Evolutionary conservation across 1,140 invertebrate genomes (phyloP).

Genomic region (Colletes latitarsis): DNA sequence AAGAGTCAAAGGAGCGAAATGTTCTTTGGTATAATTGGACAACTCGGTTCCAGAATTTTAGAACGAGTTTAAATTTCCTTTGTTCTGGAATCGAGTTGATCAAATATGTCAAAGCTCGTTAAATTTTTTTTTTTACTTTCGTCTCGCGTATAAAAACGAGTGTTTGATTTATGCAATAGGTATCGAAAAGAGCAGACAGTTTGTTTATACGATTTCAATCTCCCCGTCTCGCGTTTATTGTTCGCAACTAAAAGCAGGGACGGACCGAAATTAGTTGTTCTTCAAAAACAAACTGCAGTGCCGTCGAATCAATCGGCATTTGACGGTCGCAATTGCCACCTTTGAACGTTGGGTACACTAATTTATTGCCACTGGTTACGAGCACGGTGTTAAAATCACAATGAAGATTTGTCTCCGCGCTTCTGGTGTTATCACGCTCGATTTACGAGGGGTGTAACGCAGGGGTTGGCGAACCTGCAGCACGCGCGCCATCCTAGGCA

Average conservation of each 20-base stretch:
- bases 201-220: neutral
- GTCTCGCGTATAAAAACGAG: too few species aligned
- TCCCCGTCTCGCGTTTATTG: neutral
- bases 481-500: too few species aligned
- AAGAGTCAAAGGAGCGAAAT: too few species aligned
- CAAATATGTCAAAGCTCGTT: too few species aligned
- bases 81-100: too few species aligned
- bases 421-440: slow-evolving; percentile 11
- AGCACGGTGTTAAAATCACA: slow-evolving; percentile 36
- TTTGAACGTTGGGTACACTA: slow-evolving; percentile 24
- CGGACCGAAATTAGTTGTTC: slow-evolving; percentile 41
- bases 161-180: too few species aligned
- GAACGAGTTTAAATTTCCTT: too few species aligned
- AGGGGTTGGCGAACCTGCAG: too few species aligned
- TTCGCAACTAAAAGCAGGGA: neutral
- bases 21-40: too few species aligned
- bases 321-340: slow-evolving; percentile 25
- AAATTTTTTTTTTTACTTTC: too few species aligned
- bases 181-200: neutral
- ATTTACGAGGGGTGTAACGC: neutral
- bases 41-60: too few species aligned
- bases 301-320: slow-evolving; percentile 47
- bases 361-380: slow-evolving; percentile 35
- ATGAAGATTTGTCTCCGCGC: slow-evolving; percentile 25
- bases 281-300: slow-evolving; percentile 8